Conservation (phyloP, 2,888 invertebrate genomes). For the Blera fallax region DNA sequence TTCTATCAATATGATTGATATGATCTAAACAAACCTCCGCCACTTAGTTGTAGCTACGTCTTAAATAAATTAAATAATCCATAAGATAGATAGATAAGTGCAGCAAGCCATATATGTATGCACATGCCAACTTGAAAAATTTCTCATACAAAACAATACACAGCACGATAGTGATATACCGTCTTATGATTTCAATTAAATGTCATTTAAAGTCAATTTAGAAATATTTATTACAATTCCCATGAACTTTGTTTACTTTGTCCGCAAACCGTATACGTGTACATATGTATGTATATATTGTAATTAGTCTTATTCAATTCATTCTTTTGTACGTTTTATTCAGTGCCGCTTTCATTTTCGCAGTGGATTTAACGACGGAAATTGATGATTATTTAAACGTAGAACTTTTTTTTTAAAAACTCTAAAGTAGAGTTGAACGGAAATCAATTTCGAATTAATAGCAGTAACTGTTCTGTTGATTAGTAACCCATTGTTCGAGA, state of each 20-base stretch:
- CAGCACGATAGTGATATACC: neutral
- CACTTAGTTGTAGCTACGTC: neutral
- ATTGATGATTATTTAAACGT: constrained; percentile 22
- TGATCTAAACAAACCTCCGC: neutral
- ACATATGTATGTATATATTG: neutral
- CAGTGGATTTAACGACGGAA: constrained; percentile 3
- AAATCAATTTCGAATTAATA: neutral
- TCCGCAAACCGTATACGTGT: neutral
- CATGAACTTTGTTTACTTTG: constrained; percentile 29
- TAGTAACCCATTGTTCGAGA: neutral
- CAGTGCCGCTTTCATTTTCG: constrained; percentile 5
- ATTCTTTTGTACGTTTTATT: neutral
- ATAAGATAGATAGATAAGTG: neutral
- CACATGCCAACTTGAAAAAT: neutral
- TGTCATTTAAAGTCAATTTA: constrained; percentile 13
- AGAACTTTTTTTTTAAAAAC: neutral
- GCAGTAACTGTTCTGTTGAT: neutral
- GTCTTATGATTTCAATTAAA: constrained; percentile 23
- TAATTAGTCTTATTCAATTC: constrained; percentile 16
- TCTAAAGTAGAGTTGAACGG: constrained; percentile 7
- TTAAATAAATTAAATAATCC: constrained; percentile 5
- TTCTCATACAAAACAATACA: neutral
- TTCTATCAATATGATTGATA: neutral
- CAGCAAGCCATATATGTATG: neutral
- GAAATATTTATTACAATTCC: constrained; percentile 21